Conservation (phyloP, 2,113 vertebrate genomes). For the Lophotis ruficrista region DNA sequence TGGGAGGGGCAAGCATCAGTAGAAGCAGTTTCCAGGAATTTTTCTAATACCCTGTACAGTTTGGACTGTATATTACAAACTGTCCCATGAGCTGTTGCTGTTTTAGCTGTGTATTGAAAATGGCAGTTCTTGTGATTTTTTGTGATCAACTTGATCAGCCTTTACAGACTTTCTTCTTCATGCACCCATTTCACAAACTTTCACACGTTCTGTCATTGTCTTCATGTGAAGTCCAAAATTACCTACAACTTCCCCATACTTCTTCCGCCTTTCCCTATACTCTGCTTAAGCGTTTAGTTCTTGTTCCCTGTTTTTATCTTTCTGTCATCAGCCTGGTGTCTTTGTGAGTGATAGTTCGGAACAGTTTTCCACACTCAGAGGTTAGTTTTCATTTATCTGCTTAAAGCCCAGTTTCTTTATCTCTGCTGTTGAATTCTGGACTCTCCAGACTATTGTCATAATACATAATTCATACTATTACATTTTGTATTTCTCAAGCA, state of each 20-base stretch:
- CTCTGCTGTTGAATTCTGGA: background rate
- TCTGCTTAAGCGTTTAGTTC: background rate
- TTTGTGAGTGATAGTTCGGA: background rate
- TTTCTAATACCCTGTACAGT: background rate
- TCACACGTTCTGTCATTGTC: background rate
- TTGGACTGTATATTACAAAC: background rate
- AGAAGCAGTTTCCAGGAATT: background rate
- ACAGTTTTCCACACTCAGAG: background rate
- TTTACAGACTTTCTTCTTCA: background rate
- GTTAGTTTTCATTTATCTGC: background rate
- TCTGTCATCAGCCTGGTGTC: background rate
- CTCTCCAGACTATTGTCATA: background rate
- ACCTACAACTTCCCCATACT: background rate
- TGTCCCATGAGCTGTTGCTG: background rate
- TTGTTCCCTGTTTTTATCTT: background rate
- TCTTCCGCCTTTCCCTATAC: background rate
- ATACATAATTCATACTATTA: background rate
- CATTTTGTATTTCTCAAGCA: background rate
- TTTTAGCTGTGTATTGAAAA: background rate
- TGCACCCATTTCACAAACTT: background rate
- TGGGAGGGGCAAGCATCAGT: background rate
- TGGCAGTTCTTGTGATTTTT: background rate
- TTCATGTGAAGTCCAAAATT: background rate
- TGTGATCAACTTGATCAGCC: background rate
- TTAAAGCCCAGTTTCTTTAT: background rate